Conservation (phyloP, 2,113 vertebrate species). For the Callionymus lyra region DNA sequence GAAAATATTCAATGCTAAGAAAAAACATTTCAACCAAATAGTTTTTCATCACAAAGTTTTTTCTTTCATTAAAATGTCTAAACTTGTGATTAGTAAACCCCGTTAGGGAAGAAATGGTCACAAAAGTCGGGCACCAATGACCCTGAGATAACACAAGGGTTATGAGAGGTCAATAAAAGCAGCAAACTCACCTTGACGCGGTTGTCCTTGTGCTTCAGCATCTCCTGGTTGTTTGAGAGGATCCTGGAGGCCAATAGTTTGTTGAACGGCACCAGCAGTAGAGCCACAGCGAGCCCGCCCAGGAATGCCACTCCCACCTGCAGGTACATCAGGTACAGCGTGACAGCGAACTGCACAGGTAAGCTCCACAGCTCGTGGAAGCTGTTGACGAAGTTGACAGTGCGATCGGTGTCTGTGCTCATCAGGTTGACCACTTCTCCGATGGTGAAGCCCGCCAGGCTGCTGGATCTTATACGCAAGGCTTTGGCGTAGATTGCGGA, state of each 20-base stretch:
- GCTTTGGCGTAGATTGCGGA: conserved; percentile 80
- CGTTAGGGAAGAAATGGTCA: too few relatives aligned
- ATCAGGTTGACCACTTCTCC: conserved; percentile 90
- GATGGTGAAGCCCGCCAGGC: conserved; percentile 61
- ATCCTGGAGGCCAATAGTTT: conserved; percentile 82
- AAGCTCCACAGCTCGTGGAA: conserved; percentile 94
- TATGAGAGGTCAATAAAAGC: too few relatives aligned
- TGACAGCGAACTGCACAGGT: conserved; percentile 76
- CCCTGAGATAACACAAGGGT: too few relatives aligned
- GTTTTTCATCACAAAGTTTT: too few relatives aligned
- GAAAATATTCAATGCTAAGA: too few relatives aligned
- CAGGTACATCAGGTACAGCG: conserved; percentile 84
- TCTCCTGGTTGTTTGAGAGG: conserved; percentile 74
- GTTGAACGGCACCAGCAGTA: conserved; percentile 87
- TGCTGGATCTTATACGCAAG: conserved; percentile 67
- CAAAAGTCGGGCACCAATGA: too few relatives aligned
- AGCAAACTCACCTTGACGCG: conserved; percentile 86
- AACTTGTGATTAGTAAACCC: too few relatives aligned
- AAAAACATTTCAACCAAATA: too few relatives aligned
- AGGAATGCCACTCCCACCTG: conserved; percentile 88
- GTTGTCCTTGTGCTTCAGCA: conserved; percentile 81
- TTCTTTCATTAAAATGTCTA: too few relatives aligned
- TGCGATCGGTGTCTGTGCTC: conserved; percentile 79
- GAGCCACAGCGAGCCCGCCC: conserved; percentile 74
- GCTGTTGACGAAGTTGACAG: conserved; percentile 82